Evolutionary conservation across 2,888 invertebrate species (phyloP), one percentile per base, ranked within the genome.

Genomic region (Pterostichus niger): DNA sequence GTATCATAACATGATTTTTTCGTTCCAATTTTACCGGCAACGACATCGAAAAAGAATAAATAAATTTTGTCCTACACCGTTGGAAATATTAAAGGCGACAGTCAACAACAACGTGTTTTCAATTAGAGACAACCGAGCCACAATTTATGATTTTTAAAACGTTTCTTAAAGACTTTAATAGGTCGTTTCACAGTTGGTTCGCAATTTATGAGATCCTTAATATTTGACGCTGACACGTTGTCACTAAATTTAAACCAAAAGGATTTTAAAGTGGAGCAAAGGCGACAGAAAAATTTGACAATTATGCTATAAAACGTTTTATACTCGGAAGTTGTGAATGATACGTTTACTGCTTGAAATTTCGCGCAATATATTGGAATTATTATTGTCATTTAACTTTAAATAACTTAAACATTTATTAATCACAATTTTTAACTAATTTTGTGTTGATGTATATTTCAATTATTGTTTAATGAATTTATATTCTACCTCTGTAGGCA

Each of bases 71-170:
- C 5, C 49, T n/a, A 49, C 49, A 49, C 10, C 49, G 49, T 49
- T 49, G n/a, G n/a, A 49, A 4, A 49, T n/a, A 49, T 49, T 49
- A 49, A 49, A 49, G 10, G n/a, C 49, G 40, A 64, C 64, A 64
- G 35, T 13, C 35, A 64, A 64, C 64, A 71, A 54, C 73, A 71
- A 81, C 71, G 81, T 82, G 82, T 76, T 82, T 82, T 82, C 82
- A 82, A 82, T 82, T 82, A 82, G 82, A 82, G 75, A 56, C 40
- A 49, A 82, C 56, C 11, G 13, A 15, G 44, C 31, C 68, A 35
- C 68, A 82, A 82, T 82, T 82, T 82, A 82, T 76, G 73, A 82
- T 82, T 82, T 82, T 82, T 82, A 82, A 82, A 82, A 82, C 75
- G 82, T 46, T 82, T 33, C 61, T 82, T 82, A 82, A 82, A 82